A percentile compares a stretch with the other conserved stretches of the same genome.
These are phyloP conservation scores for Lampris megalopsis DNA, from an alignment of 2,113 vertebrate species.

Conservation along the genomic window DNA sequence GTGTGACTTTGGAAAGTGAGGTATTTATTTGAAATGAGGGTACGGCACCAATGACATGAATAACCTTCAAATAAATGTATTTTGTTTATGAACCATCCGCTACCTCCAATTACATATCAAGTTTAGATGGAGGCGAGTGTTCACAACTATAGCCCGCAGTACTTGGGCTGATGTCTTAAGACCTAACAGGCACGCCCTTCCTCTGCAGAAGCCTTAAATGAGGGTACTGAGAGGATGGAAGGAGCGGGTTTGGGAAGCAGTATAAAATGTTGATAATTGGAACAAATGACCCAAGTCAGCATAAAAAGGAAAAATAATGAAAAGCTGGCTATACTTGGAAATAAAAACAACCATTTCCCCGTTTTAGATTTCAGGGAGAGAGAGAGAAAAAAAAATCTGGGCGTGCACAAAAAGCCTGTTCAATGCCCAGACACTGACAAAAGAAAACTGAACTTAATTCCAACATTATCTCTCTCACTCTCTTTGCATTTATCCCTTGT, in stretches of 20 bases:
- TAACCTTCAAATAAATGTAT: too few species aligned
- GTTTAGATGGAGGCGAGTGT: too few species aligned
- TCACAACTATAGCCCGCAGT: too few species aligned
- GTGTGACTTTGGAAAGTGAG: too few species aligned
- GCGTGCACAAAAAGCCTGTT: neutral
- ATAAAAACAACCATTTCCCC: neutral
- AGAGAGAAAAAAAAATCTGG: neutral
- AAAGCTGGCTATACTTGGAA: neutral
- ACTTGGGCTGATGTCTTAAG: neutral
- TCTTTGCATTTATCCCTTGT: neutral
- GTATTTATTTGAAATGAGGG: too few species aligned
- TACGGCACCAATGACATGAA: too few species aligned
- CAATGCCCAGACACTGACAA: neutral
- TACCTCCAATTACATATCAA: too few species aligned
- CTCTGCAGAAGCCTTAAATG: conserved; percentile 11
- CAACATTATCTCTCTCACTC: neutral
- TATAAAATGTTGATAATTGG: neutral
- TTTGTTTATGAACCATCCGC: too few species aligned
- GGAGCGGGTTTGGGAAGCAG: neutral
- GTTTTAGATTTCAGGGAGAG: neutral
- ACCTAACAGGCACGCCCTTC: neutral
- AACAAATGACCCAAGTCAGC: neutral
- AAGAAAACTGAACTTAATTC: conserved; percentile 10
- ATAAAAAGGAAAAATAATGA: neutral
- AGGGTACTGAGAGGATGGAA: conserved; percentile 17